Evolutionary conservation across 2,797 vertebrate species (phyloP), one percentile per base, ranked within the genome.

Genomic region (Falco columbarius): DNA sequence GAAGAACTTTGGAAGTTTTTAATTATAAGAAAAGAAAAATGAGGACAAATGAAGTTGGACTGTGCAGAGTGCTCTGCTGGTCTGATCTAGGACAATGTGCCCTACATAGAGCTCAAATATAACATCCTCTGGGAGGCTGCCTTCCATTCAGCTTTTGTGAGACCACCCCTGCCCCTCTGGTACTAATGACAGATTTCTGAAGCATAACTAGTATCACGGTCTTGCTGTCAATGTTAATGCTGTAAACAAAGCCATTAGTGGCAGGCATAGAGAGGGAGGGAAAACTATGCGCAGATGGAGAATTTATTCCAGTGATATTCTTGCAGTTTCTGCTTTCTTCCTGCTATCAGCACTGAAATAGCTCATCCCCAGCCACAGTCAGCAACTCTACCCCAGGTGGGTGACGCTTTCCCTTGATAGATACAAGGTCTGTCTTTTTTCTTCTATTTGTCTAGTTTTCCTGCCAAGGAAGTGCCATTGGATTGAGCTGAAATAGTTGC

Each of bases 1-100:
- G 74, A 84, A 89, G 61, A 93, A 95, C 74, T 91, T 86, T 47
- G 81, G 75, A 97, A 97, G 93, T 92, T 97, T 97, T 97, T 96
- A 96, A 98, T 97, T 96, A 75, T 91, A 91, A 97, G 96, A 63
- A 87, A 87, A 95, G 90, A 67, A 86, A 94, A 93, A 96, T 4
- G 87, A 92, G 94, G 85, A 94, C 93, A 97, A 95, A 81, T 30
- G 27, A 86, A 96, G 93, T 85, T 85, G 89, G 93, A 90, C 94
- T 81, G 88, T 83, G 61, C 27, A 9, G 71, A 90, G 76, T 84
- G 90, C 94, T 94, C 90, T 95, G 92, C 92, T 93, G 95, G 94
- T 94, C 92, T 96, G 96, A 97, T 95, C 94, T 97, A 97, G 96
- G 96, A 97, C 94, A 97, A 86, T 44, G 89, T 93, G 93, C 86